Conservation (phyloP, 92 coral and sea anemone genomes). For the Palythoa caribaeorum region DNA sequence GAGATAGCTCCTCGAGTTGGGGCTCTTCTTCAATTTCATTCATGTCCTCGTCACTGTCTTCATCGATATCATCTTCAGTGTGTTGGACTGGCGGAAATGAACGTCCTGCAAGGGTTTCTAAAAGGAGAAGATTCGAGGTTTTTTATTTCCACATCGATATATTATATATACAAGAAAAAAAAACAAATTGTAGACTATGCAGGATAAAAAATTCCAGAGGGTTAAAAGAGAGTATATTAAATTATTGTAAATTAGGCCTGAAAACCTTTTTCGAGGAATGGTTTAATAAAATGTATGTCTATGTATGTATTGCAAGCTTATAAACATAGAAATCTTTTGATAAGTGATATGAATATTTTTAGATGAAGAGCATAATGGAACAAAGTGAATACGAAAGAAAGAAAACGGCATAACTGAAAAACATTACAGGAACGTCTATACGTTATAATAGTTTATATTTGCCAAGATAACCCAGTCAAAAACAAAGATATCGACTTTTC, state of each 20-base stretch:
- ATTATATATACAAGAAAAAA: neutral
- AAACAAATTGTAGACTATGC: neutral
- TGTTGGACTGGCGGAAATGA: neutral
- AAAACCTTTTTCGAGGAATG: too few relatives aligned
- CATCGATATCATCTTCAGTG: conserved; percentile 24
- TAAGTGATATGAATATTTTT: too few relatives aligned
- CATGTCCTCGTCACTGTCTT: conserved; percentile 39
- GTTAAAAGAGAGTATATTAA: neutral
- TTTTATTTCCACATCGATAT: conserved; percentile 12
- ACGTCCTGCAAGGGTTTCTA: conserved; percentile 37
- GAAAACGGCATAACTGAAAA: neutral
- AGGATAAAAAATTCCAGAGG: neutral
- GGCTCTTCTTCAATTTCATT: conserved; percentile 27
- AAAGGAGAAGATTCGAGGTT: neutral
- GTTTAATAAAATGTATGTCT: too few relatives aligned
- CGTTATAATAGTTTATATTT: neutral
- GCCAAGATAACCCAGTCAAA: neutral
- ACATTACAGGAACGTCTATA: neutral
- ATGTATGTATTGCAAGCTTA: too few relatives aligned
- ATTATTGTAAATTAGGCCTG: too few relatives aligned
- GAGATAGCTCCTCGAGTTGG: conserved; percentile 29
- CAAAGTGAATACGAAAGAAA: neutral
- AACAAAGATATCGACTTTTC: neutral
- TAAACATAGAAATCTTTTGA: too few relatives aligned
- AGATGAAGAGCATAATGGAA: neutral